phyloP scores from a whole-genome alignment of 2,888 invertebrate species.

The Cataglyphis rosenhaueri region DNA sequence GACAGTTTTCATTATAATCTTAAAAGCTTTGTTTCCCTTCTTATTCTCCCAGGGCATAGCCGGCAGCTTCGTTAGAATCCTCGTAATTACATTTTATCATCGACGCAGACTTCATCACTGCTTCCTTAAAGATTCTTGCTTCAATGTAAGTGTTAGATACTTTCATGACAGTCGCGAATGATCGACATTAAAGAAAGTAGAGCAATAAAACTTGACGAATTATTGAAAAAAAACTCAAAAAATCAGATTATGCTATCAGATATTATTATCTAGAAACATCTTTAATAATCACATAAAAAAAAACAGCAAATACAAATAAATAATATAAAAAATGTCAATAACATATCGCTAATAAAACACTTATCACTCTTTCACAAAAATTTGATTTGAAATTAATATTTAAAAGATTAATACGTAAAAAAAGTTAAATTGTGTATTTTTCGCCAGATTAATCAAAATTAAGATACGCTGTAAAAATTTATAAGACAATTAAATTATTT shows the following conservation, averaged over 20 bases:
- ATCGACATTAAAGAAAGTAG: conserved; percentile 9
- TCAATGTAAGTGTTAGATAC: conserved; percentile 37
- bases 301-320: neutral
- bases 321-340: neutral
- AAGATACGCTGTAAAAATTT: neutral
- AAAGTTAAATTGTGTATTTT: neutral
- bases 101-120: conserved; percentile 44
- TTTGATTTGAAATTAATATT: neutral
- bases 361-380: neutral
- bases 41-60: conserved; percentile 10
- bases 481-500: neutral
- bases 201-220: neutral
- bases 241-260: neutral
- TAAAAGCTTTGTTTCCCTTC: conserved; percentile 43
- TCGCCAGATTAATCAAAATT: neutral
- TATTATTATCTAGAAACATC: neutral
- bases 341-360: neutral
- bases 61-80: conserved; percentile 39
- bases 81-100: conserved; percentile 45
- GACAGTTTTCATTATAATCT: conserved; percentile 28
- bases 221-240: neutral
- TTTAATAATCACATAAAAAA: neutral
- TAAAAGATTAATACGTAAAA: neutral
- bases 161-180: neutral
- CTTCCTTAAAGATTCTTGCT: conserved; percentile 14